Evolutionary conservation across 2,797 vertebrate species (phyloP).

Genomic region (Amblyraja radiata): DNA sequence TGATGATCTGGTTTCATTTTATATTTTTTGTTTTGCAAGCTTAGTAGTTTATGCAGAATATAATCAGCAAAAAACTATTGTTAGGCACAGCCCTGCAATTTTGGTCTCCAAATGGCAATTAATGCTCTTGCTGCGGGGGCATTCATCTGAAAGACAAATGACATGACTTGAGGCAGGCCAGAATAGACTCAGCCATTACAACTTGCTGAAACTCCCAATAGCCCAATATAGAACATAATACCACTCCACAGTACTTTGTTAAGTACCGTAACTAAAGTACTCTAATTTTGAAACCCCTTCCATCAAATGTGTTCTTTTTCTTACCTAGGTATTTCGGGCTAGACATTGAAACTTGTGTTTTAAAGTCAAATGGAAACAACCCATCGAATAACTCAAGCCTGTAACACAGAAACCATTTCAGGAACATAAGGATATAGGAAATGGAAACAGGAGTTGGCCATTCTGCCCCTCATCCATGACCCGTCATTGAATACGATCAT

Average conservation of each 20-base stretch:
- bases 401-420: neutral
- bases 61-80: neutral
- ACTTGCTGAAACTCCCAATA: neutral
- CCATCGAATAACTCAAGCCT: slow-evolving; percentile 62
- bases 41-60: neutral
- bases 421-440: neutral
- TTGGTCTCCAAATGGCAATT: neutral
- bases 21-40: neutral
- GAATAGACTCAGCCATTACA: neutral
- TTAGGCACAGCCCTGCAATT: neutral
- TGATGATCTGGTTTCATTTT: no score
- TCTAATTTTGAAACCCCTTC: neutral
- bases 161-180: neutral
- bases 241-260: neutral
- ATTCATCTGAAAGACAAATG: neutral
- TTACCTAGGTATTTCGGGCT: slow-evolving; percentile 65
- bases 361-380: slow-evolving; percentile 66
- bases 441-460: no score
- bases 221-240: neutral
- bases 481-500: no score
- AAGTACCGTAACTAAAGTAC: neutral
- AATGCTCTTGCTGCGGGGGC: neutral
- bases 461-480: no score
- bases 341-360: slow-evolving; percentile 57
- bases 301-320: neutral